A percentile compares a stretch with the other conserved stretches of the same genome.
phyloP scores from a whole-genome alignment of 2,797 vertebrate genomes.

The Arrhamphus sclerolepis region DNA sequence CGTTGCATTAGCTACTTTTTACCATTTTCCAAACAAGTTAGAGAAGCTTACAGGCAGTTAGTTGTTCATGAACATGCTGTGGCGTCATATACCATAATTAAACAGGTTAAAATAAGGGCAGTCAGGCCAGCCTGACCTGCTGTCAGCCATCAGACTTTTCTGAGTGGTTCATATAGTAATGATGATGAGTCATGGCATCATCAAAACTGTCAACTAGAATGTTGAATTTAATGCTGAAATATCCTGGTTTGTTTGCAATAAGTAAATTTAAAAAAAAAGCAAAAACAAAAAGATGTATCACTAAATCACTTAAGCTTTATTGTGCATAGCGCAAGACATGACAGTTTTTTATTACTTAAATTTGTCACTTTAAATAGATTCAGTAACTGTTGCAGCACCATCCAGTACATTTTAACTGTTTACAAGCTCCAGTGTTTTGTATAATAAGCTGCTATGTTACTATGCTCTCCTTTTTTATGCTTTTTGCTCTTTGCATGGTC shows the following conservation, averaged over 20 bases:
- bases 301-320: background rate
- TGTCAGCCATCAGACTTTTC: conserved; percentile 3
- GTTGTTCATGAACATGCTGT: background rate
- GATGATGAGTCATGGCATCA: conserved; percentile 2
- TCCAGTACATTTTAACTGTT: too few relatives aligned
- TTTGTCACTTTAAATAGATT: too few relatives aligned
- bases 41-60: background rate
- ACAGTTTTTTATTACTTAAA: too few relatives aligned
- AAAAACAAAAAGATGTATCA: too few relatives aligned
- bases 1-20: too few relatives aligned
- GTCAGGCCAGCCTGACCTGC: conserved; percentile 1
- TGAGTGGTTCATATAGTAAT: background rate
- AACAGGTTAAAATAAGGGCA: background rate
- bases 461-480: too few relatives aligned
- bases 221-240: background rate
- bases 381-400: too few relatives aligned
- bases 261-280: background rate
- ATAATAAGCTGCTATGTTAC: too few relatives aligned
- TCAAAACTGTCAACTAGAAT: background rate
- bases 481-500: too few relatives aligned
- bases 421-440: too few relatives aligned
- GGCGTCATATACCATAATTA: conserved; percentile 1
- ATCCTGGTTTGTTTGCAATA: background rate
- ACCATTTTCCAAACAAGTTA: background rate
- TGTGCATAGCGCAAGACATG: too few relatives aligned